Evolutionary conservation across 2,888 invertebrate species (phyloP), one percentile per base, ranked within the genome.

Genomic region (Caenorhabditis sp.): DNA sequence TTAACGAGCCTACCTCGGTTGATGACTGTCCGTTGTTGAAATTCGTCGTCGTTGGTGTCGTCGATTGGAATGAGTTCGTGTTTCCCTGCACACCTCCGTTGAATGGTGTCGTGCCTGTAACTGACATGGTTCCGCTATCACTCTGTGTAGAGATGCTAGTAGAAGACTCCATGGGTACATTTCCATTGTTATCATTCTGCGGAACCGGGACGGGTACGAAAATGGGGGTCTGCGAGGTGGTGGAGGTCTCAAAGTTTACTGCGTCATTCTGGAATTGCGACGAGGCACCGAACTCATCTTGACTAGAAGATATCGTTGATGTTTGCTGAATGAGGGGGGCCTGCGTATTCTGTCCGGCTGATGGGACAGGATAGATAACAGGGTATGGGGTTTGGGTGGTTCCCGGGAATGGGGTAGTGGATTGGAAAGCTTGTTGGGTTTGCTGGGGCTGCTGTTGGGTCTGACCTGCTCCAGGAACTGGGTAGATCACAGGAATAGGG

Each of bases 51-150:
- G 58, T 58, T 58, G 77, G 77, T 31, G 77, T 70, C 31, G 79
- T 79, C 64, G 70, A 70, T 79, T 79, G 79, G 70, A 56, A 79
- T 64, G 64, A 64, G 64, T 70, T 69, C 24, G 76, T 68, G 51
- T 49, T 69, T 35, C 56, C 47, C 28, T 69, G 69, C 7, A 26
- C 51, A 54, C 63, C 69, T 19, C 51, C 69, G 28, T 61, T 26
- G 51, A 61, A 44, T n/a, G 51, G 77, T 28, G 63, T 31, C 24
- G 61, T 24, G 64, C 64, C 79, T 79, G 70, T 61, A 79, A 79
- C 70, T 69, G 51, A 61, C 38, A 41, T 8, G 38, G 66, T 66
- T 63, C 47, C 70, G 31, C n/a, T 35, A 77, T 61, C 51, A 51
- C 68, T 68, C 19, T 68, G 68, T 5, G 26, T 12, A 14, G 72